phyloP scores from a whole-genome alignment of 1,140 invertebrate species.

The Thaumetopoea pityocampa region DNA sequence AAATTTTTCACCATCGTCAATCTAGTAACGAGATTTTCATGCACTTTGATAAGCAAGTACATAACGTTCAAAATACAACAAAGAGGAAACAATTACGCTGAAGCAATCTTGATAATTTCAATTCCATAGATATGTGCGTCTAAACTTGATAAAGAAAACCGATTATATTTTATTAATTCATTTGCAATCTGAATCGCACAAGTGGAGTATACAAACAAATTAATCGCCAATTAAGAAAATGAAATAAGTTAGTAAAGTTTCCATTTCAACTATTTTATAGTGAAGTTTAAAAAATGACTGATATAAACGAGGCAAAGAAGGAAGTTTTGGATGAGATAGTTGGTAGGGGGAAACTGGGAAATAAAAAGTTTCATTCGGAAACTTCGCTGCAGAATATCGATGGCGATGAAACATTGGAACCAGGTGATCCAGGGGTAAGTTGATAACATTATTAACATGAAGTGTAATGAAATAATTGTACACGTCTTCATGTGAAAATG shows the following conservation, averaged over 20 bases:
- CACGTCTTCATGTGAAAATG: no score
- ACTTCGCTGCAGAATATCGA: constrained; percentile 50
- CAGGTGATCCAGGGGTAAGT: constrained; percentile 52
- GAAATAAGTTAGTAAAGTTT: constrained; percentile 9
- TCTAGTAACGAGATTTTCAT: no score
- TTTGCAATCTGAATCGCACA: constrained; percentile 56
- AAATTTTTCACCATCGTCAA: no score
- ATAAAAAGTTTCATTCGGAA: constrained; percentile 62
- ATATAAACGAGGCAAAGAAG: constrained; percentile 26
- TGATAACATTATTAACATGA: neutral
- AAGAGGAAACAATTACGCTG: constrained; percentile 27
- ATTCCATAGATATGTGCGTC: constrained; percentile 50
- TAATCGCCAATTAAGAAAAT: constrained; percentile 10
- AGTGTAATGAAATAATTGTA: no score
- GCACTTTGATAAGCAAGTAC: no score
- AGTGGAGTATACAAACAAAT: constrained; percentile 29
- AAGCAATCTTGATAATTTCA: constrained; percentile 39
- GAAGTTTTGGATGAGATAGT: constrained; percentile 51
- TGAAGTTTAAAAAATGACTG: constrained; percentile 38
- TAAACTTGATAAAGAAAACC: constrained; percentile 43
- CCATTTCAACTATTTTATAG: neutral
- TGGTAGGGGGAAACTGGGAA: constrained; percentile 51
- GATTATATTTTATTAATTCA: constrained; percentile 50
- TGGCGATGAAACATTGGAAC: constrained; percentile 33
- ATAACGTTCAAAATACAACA: constrained; percentile 14